Evolutionary conservation across 2,797 vertebrate genomes (phyloP).

Genomic region (Eidolon dupreanum): DNA sequence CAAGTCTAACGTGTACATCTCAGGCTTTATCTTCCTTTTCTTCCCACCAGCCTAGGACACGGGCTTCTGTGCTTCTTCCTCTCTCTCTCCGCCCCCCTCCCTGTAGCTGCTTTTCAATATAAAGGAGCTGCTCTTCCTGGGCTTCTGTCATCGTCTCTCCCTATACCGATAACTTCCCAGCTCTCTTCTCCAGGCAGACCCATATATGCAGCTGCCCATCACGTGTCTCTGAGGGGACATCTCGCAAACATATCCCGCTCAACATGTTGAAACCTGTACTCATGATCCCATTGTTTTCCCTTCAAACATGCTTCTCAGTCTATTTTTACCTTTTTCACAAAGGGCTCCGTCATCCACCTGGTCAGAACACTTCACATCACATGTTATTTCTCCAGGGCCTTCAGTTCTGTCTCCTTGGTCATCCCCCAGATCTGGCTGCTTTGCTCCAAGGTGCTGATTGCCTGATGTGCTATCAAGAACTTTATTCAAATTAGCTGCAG

Average conservation of each 20-base stretch:
- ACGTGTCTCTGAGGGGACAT: background rate
- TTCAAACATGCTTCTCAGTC: background rate
- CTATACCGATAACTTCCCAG: background rate
- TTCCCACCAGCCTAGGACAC: background rate
- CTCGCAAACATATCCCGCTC: accelerated
- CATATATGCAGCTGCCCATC: background rate
- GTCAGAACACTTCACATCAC: background rate
- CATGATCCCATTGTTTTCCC: background rate
- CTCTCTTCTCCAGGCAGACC: background rate
- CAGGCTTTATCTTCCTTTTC: background rate
- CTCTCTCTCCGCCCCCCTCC: background rate
- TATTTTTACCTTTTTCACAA: background rate
- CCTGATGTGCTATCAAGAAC: background rate
- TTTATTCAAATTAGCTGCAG: background rate
- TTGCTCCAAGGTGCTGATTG: background rate
- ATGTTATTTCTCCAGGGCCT: background rate
- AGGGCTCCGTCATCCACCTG: background rate
- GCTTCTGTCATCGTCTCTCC: background rate
- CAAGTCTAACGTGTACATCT: background rate
- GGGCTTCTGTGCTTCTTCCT: background rate
- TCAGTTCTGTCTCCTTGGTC: background rate
- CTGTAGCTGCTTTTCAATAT: background rate
- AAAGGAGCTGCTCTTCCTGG: background rate
- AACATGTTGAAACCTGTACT: background rate
- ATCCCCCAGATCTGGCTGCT: background rate